These are phyloP conservation scores for Distichodus sexfasciatus DNA, from an alignment of 2,797 vertebrate genomes.

Conservation along the genomic window DNA sequence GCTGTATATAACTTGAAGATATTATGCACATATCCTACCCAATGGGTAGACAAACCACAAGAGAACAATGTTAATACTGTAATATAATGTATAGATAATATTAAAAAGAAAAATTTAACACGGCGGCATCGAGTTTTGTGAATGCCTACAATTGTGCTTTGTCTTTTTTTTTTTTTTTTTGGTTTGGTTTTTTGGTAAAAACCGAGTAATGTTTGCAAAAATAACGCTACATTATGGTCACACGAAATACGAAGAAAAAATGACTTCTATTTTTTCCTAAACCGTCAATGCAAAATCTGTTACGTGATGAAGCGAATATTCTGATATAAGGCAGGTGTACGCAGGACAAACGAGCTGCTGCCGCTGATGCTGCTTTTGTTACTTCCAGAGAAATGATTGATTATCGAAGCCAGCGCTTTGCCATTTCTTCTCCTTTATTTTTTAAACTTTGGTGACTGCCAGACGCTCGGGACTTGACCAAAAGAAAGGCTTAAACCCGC, in stretches of 20 bases:
- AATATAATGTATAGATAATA: slow-evolving; percentile 80
- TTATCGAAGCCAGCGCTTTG: slow-evolving; percentile 64
- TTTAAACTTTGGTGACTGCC: slow-evolving; percentile 48
- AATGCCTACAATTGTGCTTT: slow-evolving; percentile 76
- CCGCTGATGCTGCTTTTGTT: slow-evolving; percentile 58
- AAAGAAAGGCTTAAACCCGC: no score
- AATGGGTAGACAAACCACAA: slow-evolving; percentile 79
- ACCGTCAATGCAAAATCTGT: slow-evolving; percentile 71
- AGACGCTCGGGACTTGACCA: slow-evolving; percentile 64
- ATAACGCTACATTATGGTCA: slow-evolving; percentile 72
- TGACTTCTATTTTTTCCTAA: slow-evolving; percentile 83
- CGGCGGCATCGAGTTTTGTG: slow-evolving; percentile 77
- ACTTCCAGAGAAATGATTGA: slow-evolving; percentile 55
- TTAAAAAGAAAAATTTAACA: slow-evolving; percentile 73
- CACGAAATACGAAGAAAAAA: slow-evolving; percentile 49
- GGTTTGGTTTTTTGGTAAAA: no score
- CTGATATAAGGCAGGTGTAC: slow-evolving; percentile 53
- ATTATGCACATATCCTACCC: slow-evolving; percentile 89
- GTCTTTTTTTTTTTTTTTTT: slow-evolving; percentile 77
- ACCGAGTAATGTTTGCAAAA: slow-evolving; percentile 70
- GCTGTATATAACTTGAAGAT: slow-evolving; percentile 83
- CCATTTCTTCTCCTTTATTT: slow-evolving; percentile 18
- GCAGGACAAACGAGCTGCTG: slow-evolving; percentile 51
- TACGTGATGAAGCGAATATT: slow-evolving; percentile 63
- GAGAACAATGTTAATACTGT: slow-evolving; percentile 82